phyloP scores from a whole-genome alignment of 2,113 vertebrate species.

The Recurvirostra avosetta region DNA sequence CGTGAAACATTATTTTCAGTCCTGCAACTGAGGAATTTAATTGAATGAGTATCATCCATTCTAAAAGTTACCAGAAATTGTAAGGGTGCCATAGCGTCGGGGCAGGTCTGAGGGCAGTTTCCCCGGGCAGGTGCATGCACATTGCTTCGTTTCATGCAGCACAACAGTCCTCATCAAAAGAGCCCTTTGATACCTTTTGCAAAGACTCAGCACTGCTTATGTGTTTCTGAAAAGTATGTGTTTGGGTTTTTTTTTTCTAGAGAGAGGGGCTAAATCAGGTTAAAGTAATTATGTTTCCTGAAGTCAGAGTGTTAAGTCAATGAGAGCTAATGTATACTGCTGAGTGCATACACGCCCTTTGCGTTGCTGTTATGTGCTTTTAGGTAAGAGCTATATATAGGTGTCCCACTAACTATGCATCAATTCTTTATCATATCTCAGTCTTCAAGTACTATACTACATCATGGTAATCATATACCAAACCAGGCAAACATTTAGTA shows the following conservation, averaged over 20 bases:
- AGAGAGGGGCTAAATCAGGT: not conserved
- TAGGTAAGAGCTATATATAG: constrained; percentile 37
- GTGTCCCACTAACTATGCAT: constrained; percentile 20
- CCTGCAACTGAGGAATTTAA: not conserved
- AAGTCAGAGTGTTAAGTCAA: not conserved
- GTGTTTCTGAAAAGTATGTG: not conserved
- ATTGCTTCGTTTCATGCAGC: not conserved
- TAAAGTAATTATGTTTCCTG: not conserved
- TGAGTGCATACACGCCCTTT: not conserved
- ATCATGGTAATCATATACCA: not conserved
- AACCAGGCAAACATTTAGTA: not conserved
- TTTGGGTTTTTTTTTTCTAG: not conserved
- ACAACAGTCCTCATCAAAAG: not conserved
- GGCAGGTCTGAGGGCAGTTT: not conserved
- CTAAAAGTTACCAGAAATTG: not conserved
- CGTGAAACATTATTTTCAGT: not conserved
- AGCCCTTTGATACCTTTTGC: not conserved
- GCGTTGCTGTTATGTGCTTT: not conserved
- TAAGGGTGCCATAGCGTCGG: not conserved
- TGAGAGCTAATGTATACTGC: not conserved
- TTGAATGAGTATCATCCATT: not conserved
- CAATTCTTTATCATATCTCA: constrained; percentile 37
- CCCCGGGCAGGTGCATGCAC: not conserved
- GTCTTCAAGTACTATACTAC: not conserved
- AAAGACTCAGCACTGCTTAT: not conserved